phyloP scores from a whole-genome alignment of 2,797 vertebrate genomes.

The Paratrypauchen microcephalus region DNA sequence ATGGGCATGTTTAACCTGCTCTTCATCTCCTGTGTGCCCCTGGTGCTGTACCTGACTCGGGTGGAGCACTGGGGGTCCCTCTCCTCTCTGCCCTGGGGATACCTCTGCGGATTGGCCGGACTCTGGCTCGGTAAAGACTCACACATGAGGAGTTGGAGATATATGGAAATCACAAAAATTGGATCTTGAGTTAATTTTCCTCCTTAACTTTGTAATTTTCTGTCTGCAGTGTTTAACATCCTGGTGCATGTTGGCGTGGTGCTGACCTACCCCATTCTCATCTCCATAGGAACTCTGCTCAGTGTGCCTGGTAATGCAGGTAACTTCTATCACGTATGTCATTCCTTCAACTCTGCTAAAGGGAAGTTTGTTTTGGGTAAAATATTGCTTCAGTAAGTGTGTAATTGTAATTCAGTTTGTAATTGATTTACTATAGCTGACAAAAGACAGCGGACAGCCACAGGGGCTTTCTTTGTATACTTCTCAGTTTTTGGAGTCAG shows the following conservation, averaged over 20 bases:
- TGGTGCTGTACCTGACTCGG: constrained; percentile 95
- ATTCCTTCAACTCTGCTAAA: not conserved
- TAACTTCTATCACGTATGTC: constrained; percentile 46
- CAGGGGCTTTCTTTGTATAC: not conserved
- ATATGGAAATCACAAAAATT: not conserved
- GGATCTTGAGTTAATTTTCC: not conserved
- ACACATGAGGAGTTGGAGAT: not conserved
- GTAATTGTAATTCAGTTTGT: not conserved
- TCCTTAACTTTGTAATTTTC: not conserved
- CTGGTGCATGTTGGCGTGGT: constrained; percentile 94
- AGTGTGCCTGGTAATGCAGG: constrained; percentile 98
- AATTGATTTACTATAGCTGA: not conserved
- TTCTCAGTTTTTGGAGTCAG: not conserved
- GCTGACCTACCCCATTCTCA: constrained; percentile 95
- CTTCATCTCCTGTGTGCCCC: constrained; percentile 94
- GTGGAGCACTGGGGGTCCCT: constrained; percentile 96
- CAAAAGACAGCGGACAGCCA: not conserved
- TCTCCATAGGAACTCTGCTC: constrained; percentile 97
- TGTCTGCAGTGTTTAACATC: constrained; percentile 90
- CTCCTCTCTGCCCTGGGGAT: constrained; percentile 94
- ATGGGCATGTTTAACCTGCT: constrained; percentile 98
- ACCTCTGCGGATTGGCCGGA: constrained; percentile 92
- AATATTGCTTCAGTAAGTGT: not conserved
- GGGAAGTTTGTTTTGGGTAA: not conserved
- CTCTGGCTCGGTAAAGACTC: constrained; percentile 89